These are phyloP conservation scores for Morus bassanus DNA, from an alignment of 2,797 vertebrate species.

Conservation along the genomic window DNA sequence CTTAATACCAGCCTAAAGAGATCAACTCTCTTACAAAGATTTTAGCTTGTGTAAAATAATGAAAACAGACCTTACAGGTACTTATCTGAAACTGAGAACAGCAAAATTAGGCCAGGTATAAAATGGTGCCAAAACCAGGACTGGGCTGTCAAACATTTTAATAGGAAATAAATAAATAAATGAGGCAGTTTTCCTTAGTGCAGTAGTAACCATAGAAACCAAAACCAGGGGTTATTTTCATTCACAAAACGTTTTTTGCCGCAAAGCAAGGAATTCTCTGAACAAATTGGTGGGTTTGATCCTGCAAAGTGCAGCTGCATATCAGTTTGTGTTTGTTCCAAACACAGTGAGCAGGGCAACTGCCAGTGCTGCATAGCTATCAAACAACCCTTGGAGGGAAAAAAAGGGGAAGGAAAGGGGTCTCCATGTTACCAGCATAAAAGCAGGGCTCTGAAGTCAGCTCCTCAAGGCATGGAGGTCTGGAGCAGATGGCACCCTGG, in stretches of 20 bases:
- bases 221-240: background rate
- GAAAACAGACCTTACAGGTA: background rate
- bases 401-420: background rate
- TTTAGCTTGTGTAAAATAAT: background rate
- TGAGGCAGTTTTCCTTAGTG: background rate
- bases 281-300: background rate
- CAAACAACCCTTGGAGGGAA: background rate
- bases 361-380: background rate
- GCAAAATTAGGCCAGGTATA: background rate
- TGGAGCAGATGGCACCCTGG: accelerated
- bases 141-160: background rate
- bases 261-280: background rate
- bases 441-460: background rate
- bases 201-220: constrained; percentile 17
- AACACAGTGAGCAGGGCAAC: background rate
- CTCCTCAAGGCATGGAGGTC: background rate
- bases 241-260: background rate
- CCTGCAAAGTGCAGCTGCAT: background rate
- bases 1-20: background rate
- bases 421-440: background rate
- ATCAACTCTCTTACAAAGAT: background rate
- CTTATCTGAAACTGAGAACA: background rate
- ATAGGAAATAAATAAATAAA: background rate
- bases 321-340: background rate
- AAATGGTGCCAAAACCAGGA: background rate